Evolutionary conservation across 2,888 invertebrate species (phyloP), one percentile per base, ranked within the genome.

Genomic region (Unio delphinus): DNA sequence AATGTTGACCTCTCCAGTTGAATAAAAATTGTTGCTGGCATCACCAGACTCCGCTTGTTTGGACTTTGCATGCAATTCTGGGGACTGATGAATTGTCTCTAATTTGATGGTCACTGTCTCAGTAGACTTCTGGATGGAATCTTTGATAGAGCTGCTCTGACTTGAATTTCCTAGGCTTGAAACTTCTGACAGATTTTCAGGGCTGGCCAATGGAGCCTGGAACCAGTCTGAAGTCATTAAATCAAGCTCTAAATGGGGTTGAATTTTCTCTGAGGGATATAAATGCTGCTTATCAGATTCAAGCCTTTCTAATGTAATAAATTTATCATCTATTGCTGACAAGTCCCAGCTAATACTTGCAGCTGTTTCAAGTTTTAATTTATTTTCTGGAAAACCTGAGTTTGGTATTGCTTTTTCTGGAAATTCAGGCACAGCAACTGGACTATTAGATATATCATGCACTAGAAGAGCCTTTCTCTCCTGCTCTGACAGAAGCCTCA

Each of bases 111-210:
- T 65, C n/a, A 63, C 58, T 11, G 55, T 26, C 26, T 64, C 76
- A 59, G 74, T 75, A 23, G 77, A 78, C 7, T 72, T 73, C 70
- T 79, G 81, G 34, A 80, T 69, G n/a, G 95, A 94, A 34, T 67
- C 65, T 30, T 70, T 70, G 23, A 66, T 28, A 5, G 76, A 74
- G n/a, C 65, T 69, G 28, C 67, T 45, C 55, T 67, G 60, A 68
- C 73, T 76, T 3, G 74, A 61, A 5, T 76, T 75, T 80, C 93
- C 93, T 68, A 94, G 92, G 86, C 94, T 94, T 4, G 95, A 95
- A n/a, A 94, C 92, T 87, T 95, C 95, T 0, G 95, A 95, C 20
- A 95, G 89, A 1, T 94, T 95, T 88, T 95, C 95, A 0, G 95
- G 95, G 66, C 95, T 95, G 17, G 95, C 95, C 30, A 95, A 87